Conservation (phyloP, 2,797 vertebrate genomes). For the Gallinago nigripennis region DNA sequence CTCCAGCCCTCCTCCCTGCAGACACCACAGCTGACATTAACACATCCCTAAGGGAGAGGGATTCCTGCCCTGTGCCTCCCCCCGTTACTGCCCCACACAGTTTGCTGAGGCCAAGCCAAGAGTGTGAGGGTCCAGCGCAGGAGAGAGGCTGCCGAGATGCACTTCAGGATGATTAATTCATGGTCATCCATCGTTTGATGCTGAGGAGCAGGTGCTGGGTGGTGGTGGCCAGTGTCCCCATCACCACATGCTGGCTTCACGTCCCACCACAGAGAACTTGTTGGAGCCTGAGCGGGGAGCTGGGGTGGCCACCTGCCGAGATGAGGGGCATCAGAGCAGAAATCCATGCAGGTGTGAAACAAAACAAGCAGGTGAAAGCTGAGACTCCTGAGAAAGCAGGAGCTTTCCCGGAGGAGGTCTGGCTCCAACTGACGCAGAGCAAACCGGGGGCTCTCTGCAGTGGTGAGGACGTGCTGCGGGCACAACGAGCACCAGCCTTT, state of each 20-base stretch:
- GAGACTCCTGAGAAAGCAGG: neutral
- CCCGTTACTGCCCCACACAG: too few relatives aligned
- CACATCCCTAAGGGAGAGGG: fast-evolving
- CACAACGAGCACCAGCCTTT: fast-evolving
- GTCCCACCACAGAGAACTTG: neutral
- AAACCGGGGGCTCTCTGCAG: neutral
- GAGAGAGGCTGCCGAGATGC: neutral
- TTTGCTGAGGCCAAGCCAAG: neutral
- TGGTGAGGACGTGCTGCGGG: too few relatives aligned
- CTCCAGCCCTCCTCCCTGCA: neutral
- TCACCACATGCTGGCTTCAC: conserved; percentile 25
- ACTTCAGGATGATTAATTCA: conserved; percentile 58
- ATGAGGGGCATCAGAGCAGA: neutral
- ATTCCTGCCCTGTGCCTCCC: neutral
- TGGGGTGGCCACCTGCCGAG: neutral
- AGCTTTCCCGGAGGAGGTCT: neutral
- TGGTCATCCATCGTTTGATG: conserved; percentile 74
- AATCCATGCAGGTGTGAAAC: neutral
- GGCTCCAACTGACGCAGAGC: fast-evolving
- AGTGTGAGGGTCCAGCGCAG: neutral
- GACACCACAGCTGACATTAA: neutral
- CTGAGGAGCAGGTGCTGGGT: conserved; percentile 59
- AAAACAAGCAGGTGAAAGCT: neutral
- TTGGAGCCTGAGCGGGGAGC: neutral
- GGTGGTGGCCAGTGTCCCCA: conserved; percentile 25